phyloP scores from a whole-genome alignment of 2,797 vertebrate species.

The Hypotaenidia okinawae region DNA sequence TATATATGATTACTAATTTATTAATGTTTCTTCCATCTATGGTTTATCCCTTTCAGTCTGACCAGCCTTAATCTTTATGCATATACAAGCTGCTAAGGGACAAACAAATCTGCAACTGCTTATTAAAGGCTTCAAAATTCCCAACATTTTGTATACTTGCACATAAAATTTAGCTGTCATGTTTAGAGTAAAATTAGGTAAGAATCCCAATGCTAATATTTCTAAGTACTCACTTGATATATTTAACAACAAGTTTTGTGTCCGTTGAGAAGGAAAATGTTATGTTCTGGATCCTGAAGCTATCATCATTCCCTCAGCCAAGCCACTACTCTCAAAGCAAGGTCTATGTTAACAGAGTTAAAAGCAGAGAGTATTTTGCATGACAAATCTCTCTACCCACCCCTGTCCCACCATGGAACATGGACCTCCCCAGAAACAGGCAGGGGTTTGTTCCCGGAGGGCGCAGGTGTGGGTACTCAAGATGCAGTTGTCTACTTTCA shows the following conservation, averaged over 20 bases:
- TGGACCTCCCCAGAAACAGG: not conserved
- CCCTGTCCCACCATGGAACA: not conserved
- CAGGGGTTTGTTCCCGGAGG: not conserved
- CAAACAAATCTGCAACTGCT: slow-evolving; percentile 62
- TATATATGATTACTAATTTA: slow-evolving; percentile 39
- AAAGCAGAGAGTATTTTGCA: slow-evolving; percentile 35
- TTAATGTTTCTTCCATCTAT: slow-evolving; percentile 36
- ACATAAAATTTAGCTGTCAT: slow-evolving; percentile 8
- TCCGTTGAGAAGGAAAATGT: slow-evolving; percentile 61
- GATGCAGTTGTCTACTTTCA: not conserved
- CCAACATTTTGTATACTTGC: slow-evolving; percentile 11
- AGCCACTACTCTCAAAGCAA: slow-evolving; percentile 57
- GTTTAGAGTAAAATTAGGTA: slow-evolving; percentile 23
- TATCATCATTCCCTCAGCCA: slow-evolving; percentile 68
- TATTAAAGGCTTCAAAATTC: slow-evolving; percentile 60
- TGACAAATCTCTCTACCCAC: slow-evolving; percentile 9
- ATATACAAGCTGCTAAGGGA: slow-evolving; percentile 61
- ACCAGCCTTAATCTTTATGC: slow-evolving; percentile 63
- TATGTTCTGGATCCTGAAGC: slow-evolving; percentile 56
- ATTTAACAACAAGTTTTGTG: slow-evolving; percentile 60
- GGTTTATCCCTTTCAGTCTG: slow-evolving; percentile 36
- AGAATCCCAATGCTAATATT: slow-evolving; percentile 11
- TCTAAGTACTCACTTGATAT: slow-evolving; percentile 22
- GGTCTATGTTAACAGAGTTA: slow-evolving; percentile 33
- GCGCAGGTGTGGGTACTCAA: not conserved